These are phyloP conservation scores for Mastomys natalensis DNA, from an alignment of 2,113 vertebrate species.

Conservation along the genomic window DNA sequence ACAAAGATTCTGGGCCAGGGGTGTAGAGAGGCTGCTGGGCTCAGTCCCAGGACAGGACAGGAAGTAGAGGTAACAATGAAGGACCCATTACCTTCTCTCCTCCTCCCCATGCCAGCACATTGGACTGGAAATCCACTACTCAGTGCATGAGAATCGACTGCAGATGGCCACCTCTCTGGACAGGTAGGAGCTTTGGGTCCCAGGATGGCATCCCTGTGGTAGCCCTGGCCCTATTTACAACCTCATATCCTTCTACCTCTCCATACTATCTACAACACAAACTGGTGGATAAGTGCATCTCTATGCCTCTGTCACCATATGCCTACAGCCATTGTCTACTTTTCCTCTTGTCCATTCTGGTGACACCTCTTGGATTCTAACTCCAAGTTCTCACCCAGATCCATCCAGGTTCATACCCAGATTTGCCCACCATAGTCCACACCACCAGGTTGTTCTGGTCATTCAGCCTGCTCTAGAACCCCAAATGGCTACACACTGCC, in stretches of 20 bases:
- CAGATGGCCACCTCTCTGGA: constrained; percentile 38
- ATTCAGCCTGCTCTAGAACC: not conserved
- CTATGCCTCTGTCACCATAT: not conserved
- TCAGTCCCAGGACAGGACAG: not conserved
- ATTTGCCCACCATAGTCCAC: not conserved
- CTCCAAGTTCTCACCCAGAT: not conserved
- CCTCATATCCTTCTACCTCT: not conserved
- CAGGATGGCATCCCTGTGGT: not conserved
- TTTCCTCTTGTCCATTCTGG: not conserved
- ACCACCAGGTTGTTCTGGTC: not conserved
- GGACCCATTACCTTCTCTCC: not conserved
- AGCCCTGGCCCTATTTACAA: not conserved
- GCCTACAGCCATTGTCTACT: not conserved
- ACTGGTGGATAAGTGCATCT: not conserved
- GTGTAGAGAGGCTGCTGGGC: not conserved
- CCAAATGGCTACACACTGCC: not conserved
- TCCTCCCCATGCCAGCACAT: constrained; percentile 67
- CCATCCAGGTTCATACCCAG: not conserved
- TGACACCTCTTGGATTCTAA: not conserved
- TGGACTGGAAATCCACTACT: constrained; percentile 61
- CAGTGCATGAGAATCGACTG: constrained; percentile 62
- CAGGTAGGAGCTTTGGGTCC: constrained; percentile 50
- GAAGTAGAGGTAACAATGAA: not conserved
- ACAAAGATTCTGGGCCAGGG: not conserved
- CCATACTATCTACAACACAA: not conserved